phyloP scores from a whole-genome alignment of 2,113 vertebrate genomes.

The Seriola quinqueradiata region DNA sequence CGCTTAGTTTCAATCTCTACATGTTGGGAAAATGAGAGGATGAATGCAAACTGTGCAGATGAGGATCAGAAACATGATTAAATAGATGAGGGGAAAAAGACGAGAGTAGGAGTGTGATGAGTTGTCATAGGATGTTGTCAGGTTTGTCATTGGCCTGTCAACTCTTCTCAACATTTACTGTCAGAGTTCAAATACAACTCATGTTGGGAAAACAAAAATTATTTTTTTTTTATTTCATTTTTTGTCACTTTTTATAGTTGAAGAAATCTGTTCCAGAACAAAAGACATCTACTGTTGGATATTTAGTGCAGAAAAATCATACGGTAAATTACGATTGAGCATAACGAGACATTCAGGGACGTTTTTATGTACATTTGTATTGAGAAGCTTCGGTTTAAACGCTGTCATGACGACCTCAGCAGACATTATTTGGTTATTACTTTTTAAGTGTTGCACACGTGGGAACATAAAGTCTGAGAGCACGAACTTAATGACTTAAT shows the following conservation, averaged over 20 bases:
- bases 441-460: constrained; percentile 13
- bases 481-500: constrained; percentile 17
- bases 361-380: too few relatives aligned
- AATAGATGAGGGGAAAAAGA: neutral
- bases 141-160: neutral
- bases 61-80: neutral
- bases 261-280: too few relatives aligned
- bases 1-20: neutral
- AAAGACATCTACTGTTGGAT: too few relatives aligned
- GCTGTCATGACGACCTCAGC: neutral
- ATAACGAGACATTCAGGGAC: neutral
- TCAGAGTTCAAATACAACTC: neutral
- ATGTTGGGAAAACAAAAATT: neutral
- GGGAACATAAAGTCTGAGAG: neutral
- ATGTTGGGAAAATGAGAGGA: neutral
- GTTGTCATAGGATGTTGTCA: neutral
- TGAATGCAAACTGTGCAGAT: neutral
- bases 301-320: too few relatives aligned
- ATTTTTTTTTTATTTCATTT: too few relatives aligned
- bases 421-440: constrained; percentile 8
- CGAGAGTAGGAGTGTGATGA: neutral
- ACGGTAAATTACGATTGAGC: too few relatives aligned
- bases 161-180: neutral
- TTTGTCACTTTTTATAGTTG: too few relatives aligned
- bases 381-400: neutral